These are phyloP conservation scores for Indicator indicator DNA, from an alignment of 2,113 vertebrate species.

Conservation along the genomic window DNA sequence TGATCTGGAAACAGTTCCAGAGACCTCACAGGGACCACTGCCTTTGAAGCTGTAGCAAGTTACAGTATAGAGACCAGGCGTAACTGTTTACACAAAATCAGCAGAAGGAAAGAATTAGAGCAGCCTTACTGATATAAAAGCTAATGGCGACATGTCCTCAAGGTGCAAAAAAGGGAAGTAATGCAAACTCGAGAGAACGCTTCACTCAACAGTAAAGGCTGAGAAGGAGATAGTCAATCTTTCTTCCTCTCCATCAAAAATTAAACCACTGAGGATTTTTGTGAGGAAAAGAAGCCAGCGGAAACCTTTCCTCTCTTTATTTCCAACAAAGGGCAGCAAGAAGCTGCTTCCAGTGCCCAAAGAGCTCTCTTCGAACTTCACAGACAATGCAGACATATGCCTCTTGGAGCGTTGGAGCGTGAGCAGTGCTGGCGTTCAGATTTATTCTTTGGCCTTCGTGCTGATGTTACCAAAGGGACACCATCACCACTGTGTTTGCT, in stretches of 20 bases:
- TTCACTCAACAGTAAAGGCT: not conserved
- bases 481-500: fast-evolving
- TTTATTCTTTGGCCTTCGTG: not conserved
- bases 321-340: not conserved
- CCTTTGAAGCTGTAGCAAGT: not conserved
- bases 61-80: not conserved
- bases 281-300: not conserved
- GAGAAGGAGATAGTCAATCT: not conserved
- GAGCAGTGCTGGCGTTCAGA: not conserved
- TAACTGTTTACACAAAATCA: not conserved
- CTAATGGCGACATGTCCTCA: not conserved
- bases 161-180: not conserved
- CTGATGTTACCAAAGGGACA: not conserved
- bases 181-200: not conserved
- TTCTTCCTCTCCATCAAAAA: not conserved
- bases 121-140: not conserved
- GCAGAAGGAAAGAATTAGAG: not conserved
- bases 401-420: not conserved
- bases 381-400: not conserved
- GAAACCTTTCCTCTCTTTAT: not conserved
- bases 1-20: not conserved
- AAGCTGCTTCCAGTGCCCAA: not conserved
- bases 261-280: not conserved
- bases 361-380: not conserved
- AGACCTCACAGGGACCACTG: not conserved